Evolutionary conservation across 2,797 vertebrate species (phyloP).

Genomic region (Cryptoprocta ferox): DNA sequence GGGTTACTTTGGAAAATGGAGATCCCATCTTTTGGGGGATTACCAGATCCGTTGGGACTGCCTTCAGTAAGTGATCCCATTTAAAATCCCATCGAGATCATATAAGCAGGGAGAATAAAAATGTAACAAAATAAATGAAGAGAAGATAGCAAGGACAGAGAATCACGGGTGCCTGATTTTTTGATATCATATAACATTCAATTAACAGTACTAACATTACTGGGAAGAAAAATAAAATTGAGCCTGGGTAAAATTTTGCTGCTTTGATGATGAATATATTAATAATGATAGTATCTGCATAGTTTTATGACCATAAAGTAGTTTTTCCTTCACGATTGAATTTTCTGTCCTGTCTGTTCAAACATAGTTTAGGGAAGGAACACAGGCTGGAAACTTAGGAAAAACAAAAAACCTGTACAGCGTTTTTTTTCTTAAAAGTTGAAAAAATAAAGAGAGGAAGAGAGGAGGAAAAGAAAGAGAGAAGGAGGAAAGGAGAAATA

Average conservation of each 20-base stretch:
- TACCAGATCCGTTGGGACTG: background rate
- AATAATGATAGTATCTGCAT: background rate
- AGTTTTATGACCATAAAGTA: background rate
- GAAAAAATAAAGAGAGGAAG: background rate
- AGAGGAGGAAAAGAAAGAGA: background rate
- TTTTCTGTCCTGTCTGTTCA: background rate
- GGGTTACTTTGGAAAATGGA: background rate
- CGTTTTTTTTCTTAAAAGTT: background rate
- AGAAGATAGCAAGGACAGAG: background rate
- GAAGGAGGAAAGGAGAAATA: background rate
- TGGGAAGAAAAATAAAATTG: background rate
- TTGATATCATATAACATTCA: background rate
- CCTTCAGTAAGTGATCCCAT: background rate
- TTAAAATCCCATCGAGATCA: background rate
- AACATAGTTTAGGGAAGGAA: background rate
- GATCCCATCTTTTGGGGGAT: background rate
- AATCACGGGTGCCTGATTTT: background rate
- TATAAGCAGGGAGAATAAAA: background rate
- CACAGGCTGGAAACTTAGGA: background rate
- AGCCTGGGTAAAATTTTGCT: background rate
- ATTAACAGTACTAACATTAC: background rate
- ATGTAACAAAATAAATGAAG: background rate
- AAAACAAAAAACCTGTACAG: background rate
- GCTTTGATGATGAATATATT: background rate
- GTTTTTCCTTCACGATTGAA: background rate